phyloP scores from a whole-genome alignment of 2,113 vertebrate species.

The Tychaedon coryphoeus region DNA sequence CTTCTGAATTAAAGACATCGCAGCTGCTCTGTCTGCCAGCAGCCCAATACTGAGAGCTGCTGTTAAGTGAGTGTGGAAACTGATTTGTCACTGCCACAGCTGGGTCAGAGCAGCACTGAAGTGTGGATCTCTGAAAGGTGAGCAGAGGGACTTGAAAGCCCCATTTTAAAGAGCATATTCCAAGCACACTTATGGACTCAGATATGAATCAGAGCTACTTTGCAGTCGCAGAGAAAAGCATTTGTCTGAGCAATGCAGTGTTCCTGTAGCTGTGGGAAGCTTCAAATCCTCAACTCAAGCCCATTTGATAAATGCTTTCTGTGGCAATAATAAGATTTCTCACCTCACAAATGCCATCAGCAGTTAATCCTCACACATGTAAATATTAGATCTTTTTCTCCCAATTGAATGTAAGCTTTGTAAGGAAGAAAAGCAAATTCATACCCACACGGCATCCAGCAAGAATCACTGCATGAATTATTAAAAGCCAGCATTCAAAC shows the following conservation, averaged over 20 bases:
- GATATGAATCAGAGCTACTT: not conserved
- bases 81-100: not conserved
- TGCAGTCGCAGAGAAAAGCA: not conserved
- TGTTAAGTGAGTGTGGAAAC: not conserved
- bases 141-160: not conserved
- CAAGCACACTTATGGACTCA: not conserved
- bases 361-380: slow-evolving; percentile 21
- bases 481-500: slow-evolving; percentile 22
- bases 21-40: not conserved
- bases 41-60: not conserved
- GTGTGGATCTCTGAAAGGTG: not conserved
- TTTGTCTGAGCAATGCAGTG: not conserved
- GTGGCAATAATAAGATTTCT: slow-evolving; percentile 9
- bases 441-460: not conserved
- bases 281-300: not conserved
- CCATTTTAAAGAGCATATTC: not conserved
- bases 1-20: not conserved
- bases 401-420: not conserved
- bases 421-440: slow-evolving; percentile 34
- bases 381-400: slow-evolving; percentile 53
- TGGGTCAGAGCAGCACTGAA: not conserved
- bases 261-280: not conserved
- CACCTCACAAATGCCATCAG: not conserved
- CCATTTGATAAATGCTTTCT: not conserved
- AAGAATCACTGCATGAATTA: slow-evolving; percentile 30